phyloP scores from a whole-genome alignment of 2,888 invertebrate species.

The Sthenelais limicola region DNA sequence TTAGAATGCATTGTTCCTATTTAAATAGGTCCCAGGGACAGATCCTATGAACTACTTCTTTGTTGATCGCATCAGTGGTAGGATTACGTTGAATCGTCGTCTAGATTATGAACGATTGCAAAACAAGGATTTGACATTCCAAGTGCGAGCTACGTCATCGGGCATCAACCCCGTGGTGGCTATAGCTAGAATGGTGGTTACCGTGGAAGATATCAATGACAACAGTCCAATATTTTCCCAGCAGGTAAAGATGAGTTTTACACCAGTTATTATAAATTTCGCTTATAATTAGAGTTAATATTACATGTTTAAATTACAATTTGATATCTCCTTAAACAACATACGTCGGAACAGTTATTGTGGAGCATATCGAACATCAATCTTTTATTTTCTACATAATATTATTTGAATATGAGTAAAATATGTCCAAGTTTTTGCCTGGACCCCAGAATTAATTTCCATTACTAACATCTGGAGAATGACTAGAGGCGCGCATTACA shows the following conservation, averaged over 20 bases:
- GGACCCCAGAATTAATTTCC: too few species aligned
- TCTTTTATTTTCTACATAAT: too few species aligned
- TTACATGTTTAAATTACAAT: neutral
- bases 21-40: conserved; percentile 21
- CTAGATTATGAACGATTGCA: conserved; percentile 29
- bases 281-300: neutral
- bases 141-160: conserved; percentile 38
- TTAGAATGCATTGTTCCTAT: too few species aligned
- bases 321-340: neutral
- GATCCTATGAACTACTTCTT: conserved; percentile 46
- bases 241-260: too few species aligned
- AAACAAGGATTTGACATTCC: conserved; percentile 40
- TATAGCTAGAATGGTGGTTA: conserved; percentile 24
- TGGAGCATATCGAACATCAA: neutral
- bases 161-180: conserved; percentile 27
- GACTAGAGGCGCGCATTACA: conserved; percentile 31
- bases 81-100: conserved; percentile 28
- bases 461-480: too few species aligned
- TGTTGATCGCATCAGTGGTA: conserved; percentile 38
- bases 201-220: conserved; percentile 30
- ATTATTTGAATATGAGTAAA: too few species aligned
- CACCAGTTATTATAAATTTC: neutral
- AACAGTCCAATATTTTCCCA: conserved; percentile 37
- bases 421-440: too few species aligned
- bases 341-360: neutral